Conservation (phyloP, 2,113 vertebrate species). For the Ceyx margarethae region DNA sequence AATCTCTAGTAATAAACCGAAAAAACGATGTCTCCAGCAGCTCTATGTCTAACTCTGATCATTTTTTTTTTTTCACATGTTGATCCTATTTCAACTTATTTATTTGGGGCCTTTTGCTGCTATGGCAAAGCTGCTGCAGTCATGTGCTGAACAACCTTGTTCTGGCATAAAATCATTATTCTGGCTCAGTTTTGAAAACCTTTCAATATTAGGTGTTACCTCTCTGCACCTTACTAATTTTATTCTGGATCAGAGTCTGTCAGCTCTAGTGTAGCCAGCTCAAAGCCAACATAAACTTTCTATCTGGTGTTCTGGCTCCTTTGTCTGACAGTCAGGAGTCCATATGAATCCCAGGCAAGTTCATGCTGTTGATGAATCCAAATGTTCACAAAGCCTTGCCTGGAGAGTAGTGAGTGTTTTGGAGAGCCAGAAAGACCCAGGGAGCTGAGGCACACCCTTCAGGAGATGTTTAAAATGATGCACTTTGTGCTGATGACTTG, state of each 20-base stretch:
- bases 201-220: not conserved
- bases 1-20: not conserved
- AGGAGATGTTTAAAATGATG: not conserved
- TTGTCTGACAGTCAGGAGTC: not conserved
- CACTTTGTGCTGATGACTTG: not conserved
- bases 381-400: not conserved
- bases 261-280: not conserved
- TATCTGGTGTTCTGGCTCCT: not conserved
- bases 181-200: not conserved
- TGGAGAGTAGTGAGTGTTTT: not conserved
- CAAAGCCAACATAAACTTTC: not conserved
- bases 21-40: not conserved
- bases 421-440: not conserved
- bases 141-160: not conserved
- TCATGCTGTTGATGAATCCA: not conserved
- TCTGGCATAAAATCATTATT: not conserved
- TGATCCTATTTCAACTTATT: not conserved
- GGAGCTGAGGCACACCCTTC: not conserved
- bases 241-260: not conserved
- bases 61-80: not conserved
- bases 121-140: not conserved
- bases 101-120: not conserved
- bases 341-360: not conserved
- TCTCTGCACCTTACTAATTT: not conserved
- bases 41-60: not conserved